These are phyloP conservation scores for Cariama cristata DNA, from an alignment of 2,113 vertebrate species.

Conservation along the genomic window DNA sequence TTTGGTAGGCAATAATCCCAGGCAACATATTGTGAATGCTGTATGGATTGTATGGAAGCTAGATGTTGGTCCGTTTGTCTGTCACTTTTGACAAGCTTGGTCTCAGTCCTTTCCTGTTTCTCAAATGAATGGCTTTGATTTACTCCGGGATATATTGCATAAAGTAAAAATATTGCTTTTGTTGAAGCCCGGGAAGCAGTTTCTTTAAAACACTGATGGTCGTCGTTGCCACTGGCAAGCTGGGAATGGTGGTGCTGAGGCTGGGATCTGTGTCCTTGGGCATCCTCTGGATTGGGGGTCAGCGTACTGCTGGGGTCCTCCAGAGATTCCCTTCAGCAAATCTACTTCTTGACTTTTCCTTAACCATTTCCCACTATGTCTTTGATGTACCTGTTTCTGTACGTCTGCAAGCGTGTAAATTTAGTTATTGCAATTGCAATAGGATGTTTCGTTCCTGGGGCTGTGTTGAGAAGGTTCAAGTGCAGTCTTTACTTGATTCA, in stretches of 20 bases:
- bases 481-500: not conserved
- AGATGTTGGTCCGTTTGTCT: not conserved
- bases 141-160: not conserved
- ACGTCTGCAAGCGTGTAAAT: accelerated
- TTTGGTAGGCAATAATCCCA: accelerated
- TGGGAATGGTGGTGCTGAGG: not conserved
- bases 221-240: not conserved
- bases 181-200: not conserved
- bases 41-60: not conserved
- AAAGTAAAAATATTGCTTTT: not conserved
- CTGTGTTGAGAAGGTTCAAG: not conserved
- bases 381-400: not conserved
- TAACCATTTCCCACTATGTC: accelerated
- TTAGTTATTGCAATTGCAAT: accelerated
- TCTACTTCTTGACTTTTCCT: not conserved
- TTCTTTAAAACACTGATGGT: not conserved
- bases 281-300: accelerated
- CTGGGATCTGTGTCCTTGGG: not conserved
- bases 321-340: not conserved
- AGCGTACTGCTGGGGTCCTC: not conserved
- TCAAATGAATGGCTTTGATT: not conserved
- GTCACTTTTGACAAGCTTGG: accelerated
- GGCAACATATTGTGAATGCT: accelerated
- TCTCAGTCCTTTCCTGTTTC: not conserved
- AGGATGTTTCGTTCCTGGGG: not conserved